These are phyloP conservation scores for Pachypanchax playfairii DNA, from an alignment of 2,113 vertebrate genomes.

Conservation along the genomic window DNA sequence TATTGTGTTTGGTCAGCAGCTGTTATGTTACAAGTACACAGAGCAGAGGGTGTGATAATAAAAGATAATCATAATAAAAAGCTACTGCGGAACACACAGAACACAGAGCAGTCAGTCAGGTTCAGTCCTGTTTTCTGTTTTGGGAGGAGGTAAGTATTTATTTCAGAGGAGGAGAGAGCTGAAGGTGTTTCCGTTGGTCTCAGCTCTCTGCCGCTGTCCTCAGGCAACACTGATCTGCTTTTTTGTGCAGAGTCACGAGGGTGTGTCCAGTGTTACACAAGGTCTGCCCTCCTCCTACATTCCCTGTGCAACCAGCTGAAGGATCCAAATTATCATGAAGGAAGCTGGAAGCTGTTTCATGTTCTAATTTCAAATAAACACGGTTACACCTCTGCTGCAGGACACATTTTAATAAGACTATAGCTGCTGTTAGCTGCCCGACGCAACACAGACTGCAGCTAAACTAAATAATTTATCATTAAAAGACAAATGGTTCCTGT, in stretches of 20 bases:
- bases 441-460: too few relatives aligned
- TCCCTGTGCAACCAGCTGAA: not conserved
- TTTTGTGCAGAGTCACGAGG: constrained; percentile 1
- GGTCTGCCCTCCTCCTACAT: not conserved
- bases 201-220: not conserved
- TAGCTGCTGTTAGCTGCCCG: not conserved
- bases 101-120: too few relatives aligned
- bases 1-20: too few relatives aligned
- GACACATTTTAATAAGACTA: not conserved
- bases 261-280: constrained; percentile 2
- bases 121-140: too few relatives aligned
- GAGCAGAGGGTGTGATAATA: too few relatives aligned
- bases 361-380: not conserved
- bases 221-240: not conserved
- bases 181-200: not conserved
- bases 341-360: not conserved
- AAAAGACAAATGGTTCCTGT: too few relatives aligned
- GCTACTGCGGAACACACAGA: too few relatives aligned
- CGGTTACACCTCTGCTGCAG: not conserved
- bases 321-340: not conserved
- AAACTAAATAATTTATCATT: too few relatives aligned
- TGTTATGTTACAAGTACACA: too few relatives aligned
- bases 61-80: too few relatives aligned
- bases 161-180: not conserved
- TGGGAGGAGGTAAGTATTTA: too few relatives aligned